Conservation (phyloP, 2,113 vertebrate genomes). For the Channa maculata region DNA sequence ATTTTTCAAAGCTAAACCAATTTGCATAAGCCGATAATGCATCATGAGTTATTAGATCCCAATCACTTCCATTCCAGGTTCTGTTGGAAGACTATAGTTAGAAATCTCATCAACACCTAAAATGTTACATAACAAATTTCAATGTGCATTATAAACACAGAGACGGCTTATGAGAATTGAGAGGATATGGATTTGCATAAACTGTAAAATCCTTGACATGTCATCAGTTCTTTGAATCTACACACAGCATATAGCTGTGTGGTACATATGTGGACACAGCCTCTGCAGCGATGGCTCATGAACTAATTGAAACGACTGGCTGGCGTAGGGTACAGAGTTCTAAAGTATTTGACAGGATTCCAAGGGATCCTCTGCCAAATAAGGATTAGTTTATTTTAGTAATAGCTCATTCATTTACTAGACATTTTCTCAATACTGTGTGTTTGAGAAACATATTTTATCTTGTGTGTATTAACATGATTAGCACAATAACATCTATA, state of each 20-base stretch:
- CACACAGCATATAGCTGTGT: not conserved
- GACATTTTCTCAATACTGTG: conserved; percentile 17
- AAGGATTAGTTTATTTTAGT: conserved; percentile 30
- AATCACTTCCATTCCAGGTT: conserved; percentile 44
- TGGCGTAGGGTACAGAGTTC: conserved; percentile 27
- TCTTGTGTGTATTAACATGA: not conserved
- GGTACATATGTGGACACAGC: not conserved
- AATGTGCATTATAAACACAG: conserved; percentile 12
- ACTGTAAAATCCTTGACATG: not conserved
- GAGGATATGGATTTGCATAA: conserved; percentile 4
- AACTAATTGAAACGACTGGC: conserved; percentile 24
- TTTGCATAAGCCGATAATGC: conserved; percentile 59
- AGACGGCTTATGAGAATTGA: not conserved
- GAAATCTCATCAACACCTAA: conserved; percentile 28
- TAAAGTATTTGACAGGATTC: conserved; percentile 40
- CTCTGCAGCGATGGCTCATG: not conserved
- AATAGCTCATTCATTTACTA: conserved; percentile 24
- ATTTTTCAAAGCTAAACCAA: conserved; percentile 46
- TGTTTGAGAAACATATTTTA: conserved; percentile 12
- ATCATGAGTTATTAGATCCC: conserved; percentile 54
- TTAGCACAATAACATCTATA: not conserved
- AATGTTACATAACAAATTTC: conserved; percentile 22
- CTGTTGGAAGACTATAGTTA: conserved; percentile 17
- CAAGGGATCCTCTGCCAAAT: conserved; percentile 34
- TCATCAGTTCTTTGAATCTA: no score